Evolutionary conservation across 2,113 vertebrate genomes (phyloP).

Genomic region (Grammomys surdaster): DNA sequence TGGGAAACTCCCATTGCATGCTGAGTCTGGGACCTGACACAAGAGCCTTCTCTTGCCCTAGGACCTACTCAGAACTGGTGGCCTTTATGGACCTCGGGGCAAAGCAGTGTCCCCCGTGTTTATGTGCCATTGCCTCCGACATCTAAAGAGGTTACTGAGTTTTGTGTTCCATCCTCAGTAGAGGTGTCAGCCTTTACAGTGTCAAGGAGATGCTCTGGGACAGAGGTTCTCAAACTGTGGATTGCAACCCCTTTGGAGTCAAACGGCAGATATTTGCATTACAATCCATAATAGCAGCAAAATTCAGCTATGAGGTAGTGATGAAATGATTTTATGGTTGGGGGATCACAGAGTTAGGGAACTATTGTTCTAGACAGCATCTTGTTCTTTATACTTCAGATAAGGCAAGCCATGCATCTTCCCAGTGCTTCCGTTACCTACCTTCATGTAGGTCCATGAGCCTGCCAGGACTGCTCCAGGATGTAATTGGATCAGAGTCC

Average conservation of each 20-base stretch:
- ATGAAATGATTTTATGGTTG: background rate
- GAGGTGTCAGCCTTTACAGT: background rate
- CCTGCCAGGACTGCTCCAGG: rapidly evolving
- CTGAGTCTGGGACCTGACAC: background rate
- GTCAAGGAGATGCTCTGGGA: background rate
- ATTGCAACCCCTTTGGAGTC: background rate
- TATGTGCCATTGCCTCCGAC: rapidly evolving
- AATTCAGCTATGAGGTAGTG: background rate
- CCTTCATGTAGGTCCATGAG: background rate
- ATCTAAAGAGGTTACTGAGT: background rate
- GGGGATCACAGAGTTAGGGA: background rate
- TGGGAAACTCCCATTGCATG: background rate
- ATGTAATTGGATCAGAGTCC: background rate
- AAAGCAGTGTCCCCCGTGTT: background rate
- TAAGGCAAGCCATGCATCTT: rapidly evolving
- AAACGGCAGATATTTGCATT: background rate
- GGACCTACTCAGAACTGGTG: rapidly evolving
- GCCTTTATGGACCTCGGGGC: background rate
- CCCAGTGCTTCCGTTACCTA: too few relatives aligned
- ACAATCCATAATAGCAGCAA: background rate
- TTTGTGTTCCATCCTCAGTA: background rate
- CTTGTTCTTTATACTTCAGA: background rate
- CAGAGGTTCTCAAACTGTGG: background rate
- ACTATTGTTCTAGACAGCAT: too few relatives aligned
- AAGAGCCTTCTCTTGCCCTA: background rate